phyloP scores from a whole-genome alignment of 2,797 vertebrate species.

The Lindbergichthys nudifrons region DNA sequence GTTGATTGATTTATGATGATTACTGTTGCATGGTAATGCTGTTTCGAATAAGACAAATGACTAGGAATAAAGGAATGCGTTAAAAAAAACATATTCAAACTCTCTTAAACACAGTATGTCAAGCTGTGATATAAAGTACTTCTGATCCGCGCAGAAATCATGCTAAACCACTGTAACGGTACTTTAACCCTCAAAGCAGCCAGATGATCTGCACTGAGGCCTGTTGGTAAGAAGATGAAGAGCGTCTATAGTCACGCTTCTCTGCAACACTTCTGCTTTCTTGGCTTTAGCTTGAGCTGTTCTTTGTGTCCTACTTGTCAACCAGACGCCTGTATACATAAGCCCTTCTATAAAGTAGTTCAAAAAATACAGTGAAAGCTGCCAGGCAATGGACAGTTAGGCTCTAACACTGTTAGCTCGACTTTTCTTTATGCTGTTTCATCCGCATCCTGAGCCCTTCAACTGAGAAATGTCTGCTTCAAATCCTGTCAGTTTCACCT shows the following conservation, averaged over 20 bases:
- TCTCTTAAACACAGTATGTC: background rate
- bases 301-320: slow-evolving; percentile 58
- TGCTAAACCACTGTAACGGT: slow-evolving; percentile 15
- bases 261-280: slow-evolving; percentile 33
- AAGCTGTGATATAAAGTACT: background rate
- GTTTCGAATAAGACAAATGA: background rate
- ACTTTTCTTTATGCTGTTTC: slow-evolving; percentile 38
- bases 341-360: slow-evolving; percentile 30
- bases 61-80: background rate
- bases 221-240: slow-evolving; percentile 37
- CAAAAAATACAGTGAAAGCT: slow-evolving; percentile 33
- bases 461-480: slow-evolving; percentile 43
- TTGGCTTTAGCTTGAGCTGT: slow-evolving; percentile 28
- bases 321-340: slow-evolving; percentile 32
- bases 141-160: slow-evolving; percentile 9
- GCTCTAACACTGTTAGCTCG: slow-evolving; percentile 32
- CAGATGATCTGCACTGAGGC: slow-evolving; percentile 44
- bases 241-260: slow-evolving; percentile 20
- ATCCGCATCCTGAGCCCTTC: slow-evolving; percentile 14
- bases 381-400: slow-evolving; percentile 24
- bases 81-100: background rate
- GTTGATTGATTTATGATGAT: slow-evolving; percentile 17
- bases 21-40: slow-evolving; percentile 16
- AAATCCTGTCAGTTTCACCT: slow-evolving; percentile 49
- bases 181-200: slow-evolving; percentile 32